These are phyloP conservation scores for Brachionus sp. DNA, from an alignment of 1,140 invertebrate species.

Conservation along the genomic window DNA sequence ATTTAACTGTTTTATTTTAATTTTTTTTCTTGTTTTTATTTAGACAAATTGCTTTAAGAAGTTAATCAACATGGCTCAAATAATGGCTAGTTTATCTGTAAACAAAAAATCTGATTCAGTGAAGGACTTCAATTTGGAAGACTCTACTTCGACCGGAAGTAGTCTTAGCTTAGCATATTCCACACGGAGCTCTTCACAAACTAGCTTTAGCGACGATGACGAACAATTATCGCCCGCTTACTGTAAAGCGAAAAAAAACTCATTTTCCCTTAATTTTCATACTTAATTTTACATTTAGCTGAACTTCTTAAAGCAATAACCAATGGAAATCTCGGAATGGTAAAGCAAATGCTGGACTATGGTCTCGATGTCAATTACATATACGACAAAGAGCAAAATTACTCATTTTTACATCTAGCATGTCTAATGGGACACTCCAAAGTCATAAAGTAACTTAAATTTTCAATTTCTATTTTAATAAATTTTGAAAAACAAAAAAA, in stretches of 20 bases:
- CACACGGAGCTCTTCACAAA: conserved; percentile 15
- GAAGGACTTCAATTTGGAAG: conserved; percentile 13
- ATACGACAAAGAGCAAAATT: conserved; percentile 42
- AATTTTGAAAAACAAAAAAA: background rate
- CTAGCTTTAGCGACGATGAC: conserved; percentile 22
- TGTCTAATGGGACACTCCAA: conserved; percentile 44
- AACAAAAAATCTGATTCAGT: conserved; percentile 17
- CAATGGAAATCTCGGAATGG: conserved; percentile 26
- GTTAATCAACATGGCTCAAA: conserved; percentile 20
- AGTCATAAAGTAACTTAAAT: conserved; percentile 19
- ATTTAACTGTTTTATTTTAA: too few species aligned
- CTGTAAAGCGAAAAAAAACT: background rate
- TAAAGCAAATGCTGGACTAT: conserved; percentile 38
- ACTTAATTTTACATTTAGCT: background rate
- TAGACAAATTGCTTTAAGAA: background rate
- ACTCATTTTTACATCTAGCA: conserved; percentile 33
- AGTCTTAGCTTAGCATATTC: conserved; percentile 14
- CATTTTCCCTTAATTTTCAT: background rate
- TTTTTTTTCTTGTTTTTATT: too few species aligned
- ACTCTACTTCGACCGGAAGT: conserved; percentile 1
- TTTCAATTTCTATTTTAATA: background rate
- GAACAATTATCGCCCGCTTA: conserved; percentile 38
- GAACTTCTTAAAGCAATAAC: conserved; percentile 37
- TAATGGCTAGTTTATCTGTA: conserved; percentile 7
- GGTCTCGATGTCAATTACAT: conserved; percentile 44